Percentiles rank a stretch among this genome's conserved stretches.
phyloP scores from a whole-genome alignment of 2,113 vertebrate genomes.

The Melanostigma gelatinosum region DNA sequence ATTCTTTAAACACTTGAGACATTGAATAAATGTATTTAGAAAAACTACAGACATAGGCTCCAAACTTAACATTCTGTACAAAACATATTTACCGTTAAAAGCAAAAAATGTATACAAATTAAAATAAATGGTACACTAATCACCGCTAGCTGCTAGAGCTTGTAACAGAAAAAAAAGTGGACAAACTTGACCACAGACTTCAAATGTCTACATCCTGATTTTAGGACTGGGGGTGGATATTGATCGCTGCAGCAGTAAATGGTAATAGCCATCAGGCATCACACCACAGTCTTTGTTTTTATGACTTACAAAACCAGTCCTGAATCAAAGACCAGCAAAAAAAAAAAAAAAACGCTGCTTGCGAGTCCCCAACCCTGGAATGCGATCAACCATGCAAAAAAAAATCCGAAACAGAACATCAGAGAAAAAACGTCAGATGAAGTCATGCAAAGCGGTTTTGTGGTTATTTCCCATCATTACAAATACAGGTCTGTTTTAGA shows the following conservation, averaged over 20 bases:
- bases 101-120: slow-evolving; percentile 7
- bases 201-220: slow-evolving; percentile 77
- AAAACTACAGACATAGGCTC: slow-evolving; percentile 72
- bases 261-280: slow-evolving; percentile 54
- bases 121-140: slow-evolving; percentile 48
- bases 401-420: slow-evolving; percentile 61
- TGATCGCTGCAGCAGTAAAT: slow-evolving; percentile 46
- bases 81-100: slow-evolving; percentile 67
- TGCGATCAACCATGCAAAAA: slow-evolving; percentile 72
- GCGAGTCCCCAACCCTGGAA: slow-evolving; percentile 57
- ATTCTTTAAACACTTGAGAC: slow-evolving; percentile 69
- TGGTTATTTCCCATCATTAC: slow-evolving; percentile 66
- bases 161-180: slow-evolving; percentile 34
- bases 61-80: slow-evolving; percentile 78
- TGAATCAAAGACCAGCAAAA: slow-evolving; percentile 10
- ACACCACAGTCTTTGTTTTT: slow-evolving; percentile 32
- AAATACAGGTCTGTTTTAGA: slow-evolving; percentile 70
- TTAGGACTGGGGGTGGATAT: slow-evolving; percentile 48
- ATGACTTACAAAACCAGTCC: slow-evolving; percentile 42
- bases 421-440: slow-evolving; percentile 71
- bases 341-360: not conserved
- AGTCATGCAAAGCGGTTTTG: slow-evolving; percentile 68
- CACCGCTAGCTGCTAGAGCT: slow-evolving; percentile 58
- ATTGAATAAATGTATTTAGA: slow-evolving; percentile 70
- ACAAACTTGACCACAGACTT: slow-evolving; percentile 61